phyloP scores from a whole-genome alignment of 2,797 vertebrate genomes.

The Thunnus albacares region DNA sequence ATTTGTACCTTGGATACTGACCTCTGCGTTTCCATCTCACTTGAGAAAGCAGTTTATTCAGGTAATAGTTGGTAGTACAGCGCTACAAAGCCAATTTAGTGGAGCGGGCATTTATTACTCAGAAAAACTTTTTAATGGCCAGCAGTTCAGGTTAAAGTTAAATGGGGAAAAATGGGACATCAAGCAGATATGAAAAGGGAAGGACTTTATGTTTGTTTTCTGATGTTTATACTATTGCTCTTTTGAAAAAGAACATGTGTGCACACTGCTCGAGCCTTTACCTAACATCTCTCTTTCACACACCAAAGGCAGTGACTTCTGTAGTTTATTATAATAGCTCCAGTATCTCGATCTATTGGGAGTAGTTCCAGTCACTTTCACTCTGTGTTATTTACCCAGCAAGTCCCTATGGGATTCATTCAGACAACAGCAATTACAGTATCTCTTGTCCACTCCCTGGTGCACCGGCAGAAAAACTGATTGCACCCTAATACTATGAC shows the following conservation, averaged over 20 bases:
- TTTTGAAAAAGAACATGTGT: neutral
- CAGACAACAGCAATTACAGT: conserved; percentile 66
- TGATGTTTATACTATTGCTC: neutral
- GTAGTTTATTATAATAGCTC: conserved; percentile 52
- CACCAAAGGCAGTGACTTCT: conserved; percentile 33
- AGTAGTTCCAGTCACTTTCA: conserved; percentile 74
- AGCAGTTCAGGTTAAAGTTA: neutral
- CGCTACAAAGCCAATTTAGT: conserved; percentile 17
- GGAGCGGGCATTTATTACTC: neutral
- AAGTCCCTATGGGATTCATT: conserved; percentile 46
- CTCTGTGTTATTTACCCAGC: conserved; percentile 71
- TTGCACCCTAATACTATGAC: conserved; percentile 23
- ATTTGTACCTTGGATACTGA: conserved; percentile 42
- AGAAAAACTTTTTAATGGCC: neutral
- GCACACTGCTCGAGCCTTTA: neutral
- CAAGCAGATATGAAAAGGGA: neutral
- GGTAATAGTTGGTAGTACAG: conserved; percentile 13
- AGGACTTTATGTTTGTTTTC: neutral
- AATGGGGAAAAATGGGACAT: neutral
- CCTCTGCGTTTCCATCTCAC: conserved; percentile 33
- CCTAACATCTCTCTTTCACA: conserved; percentile 1
- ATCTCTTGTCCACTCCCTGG: conserved; percentile 35
- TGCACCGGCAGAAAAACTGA: conserved; percentile 32
- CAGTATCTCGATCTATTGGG: conserved; percentile 60
- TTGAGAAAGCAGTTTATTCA: conserved; percentile 47